These are phyloP conservation scores for Notothenia rossii DNA, from an alignment of 2,113 vertebrate species.

Conservation along the genomic window DNA sequence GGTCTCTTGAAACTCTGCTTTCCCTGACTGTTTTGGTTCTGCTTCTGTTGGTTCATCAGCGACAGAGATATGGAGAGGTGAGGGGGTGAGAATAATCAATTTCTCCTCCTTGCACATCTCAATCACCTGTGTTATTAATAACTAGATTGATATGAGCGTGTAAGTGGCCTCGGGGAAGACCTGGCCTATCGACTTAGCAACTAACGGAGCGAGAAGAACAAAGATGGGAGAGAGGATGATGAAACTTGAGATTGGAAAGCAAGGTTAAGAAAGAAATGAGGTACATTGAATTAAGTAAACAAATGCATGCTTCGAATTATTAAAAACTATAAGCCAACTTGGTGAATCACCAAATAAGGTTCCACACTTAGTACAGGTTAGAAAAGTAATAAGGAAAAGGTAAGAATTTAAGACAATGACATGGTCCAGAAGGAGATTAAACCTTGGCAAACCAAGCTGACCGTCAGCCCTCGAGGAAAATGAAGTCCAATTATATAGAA, in stretches of 20 bases:
- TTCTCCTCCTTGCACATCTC: conserved; percentile 39
- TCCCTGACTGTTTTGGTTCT: conserved; percentile 9
- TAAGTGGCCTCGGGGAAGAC: conserved; percentile 32
- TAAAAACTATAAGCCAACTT: neutral
- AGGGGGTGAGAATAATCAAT: conserved; percentile 43
- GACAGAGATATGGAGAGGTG: conserved; percentile 3
- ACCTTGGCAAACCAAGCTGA: neutral
- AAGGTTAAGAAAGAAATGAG: conserved; percentile 13
- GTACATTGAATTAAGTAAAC: neutral
- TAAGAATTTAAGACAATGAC: neutral
- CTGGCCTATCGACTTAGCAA: conserved; percentile 29
- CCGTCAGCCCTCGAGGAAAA: neutral
- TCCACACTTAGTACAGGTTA: neutral
- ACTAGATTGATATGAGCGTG: conserved; percentile 35
- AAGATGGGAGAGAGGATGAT: neutral
- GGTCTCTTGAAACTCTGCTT: conserved; percentile 14
- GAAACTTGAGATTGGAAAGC: neutral
- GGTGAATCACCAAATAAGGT: neutral
- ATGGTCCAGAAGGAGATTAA: neutral
- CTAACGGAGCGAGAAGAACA: conserved; percentile 26
- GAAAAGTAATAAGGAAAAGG: neutral
- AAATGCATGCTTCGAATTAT: neutral
- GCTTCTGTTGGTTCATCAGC: conserved; percentile 19
- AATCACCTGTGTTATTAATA: conserved; percentile 57
- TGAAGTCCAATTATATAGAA: no score